A percentile compares a stretch with the other conserved stretches of the same genome.
phyloP scores from a whole-genome alignment of 2,113 vertebrate species.

The Syngnathoides biaculeatus region DNA sequence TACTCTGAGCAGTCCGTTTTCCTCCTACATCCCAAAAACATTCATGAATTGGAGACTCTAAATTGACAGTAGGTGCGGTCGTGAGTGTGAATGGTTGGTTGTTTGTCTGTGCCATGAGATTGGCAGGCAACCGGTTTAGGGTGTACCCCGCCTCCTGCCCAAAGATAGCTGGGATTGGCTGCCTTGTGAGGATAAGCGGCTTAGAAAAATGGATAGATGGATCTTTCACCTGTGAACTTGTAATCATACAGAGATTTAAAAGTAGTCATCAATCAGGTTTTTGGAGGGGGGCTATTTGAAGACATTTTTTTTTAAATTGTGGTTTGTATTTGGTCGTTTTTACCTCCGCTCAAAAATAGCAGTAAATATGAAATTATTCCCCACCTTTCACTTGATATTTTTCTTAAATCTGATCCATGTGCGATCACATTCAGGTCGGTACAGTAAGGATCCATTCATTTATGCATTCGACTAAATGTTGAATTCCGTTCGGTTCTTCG shows the following conservation, averaged over 20 bases:
- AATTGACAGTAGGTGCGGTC: no score
- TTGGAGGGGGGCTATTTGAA: neutral
- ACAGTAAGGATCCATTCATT: conserved; percentile 11
- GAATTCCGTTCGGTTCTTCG: conserved; percentile 29
- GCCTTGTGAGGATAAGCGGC: no score
- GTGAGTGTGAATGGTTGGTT: no score
- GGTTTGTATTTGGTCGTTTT: neutral
- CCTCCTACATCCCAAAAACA: no score
- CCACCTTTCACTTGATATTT: neutral
- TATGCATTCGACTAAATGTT: conserved; percentile 23
- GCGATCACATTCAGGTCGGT: neutral
- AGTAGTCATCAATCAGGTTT: neutral
- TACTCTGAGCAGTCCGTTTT: no score
- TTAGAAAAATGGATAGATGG: no score
- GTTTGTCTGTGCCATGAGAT: no score
- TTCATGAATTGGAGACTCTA: no score
- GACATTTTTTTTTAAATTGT: neutral
- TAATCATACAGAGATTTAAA: neutral
- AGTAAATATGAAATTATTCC: neutral
- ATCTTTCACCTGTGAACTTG: neutral
- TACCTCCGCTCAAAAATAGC: neutral
- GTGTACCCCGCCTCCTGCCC: no score
- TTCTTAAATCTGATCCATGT: neutral
- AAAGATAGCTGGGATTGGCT: no score
- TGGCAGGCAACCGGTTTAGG: no score